Percentiles rank a stretch among this genome's conserved stretches.
These are phyloP conservation scores for Drosophila pandora DNA, from an alignment of 1,140 invertebrate genomes.

Conservation along the genomic window DNA sequence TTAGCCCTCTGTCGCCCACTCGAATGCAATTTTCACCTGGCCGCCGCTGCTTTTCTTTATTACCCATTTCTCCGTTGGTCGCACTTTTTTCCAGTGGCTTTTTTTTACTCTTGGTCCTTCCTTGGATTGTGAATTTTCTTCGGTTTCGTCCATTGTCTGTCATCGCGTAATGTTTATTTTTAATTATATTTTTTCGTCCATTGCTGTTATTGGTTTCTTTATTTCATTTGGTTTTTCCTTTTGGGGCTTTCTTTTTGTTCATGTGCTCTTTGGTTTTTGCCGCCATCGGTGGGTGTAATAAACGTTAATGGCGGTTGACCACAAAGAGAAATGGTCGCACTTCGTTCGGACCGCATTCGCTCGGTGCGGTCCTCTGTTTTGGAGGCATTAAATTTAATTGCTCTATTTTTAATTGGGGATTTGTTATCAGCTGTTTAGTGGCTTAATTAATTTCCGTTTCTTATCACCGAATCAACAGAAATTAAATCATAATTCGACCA, in stretches of 20 bases:
- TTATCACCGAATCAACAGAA: slow-evolving; percentile 29
- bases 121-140: slow-evolving; percentile 26
- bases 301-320: slow-evolving; percentile 81
- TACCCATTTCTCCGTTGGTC: slow-evolving; percentile 52
- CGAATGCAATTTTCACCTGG: slow-evolving; percentile 77
- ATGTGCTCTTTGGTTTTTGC: slow-evolving; percentile 76
- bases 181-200: slow-evolving; percentile 73
- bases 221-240: slow-evolving; percentile 22
- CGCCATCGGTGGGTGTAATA: slow-evolving; percentile 70
- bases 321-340: slow-evolving; percentile 76
- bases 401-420: slow-evolving; percentile 67
- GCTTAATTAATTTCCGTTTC: slow-evolving; percentile 69
- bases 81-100: slow-evolving; percentile 10
- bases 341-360: slow-evolving; percentile 50
- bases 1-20: not conserved
- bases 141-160: slow-evolving; percentile 50
- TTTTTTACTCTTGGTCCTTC: slow-evolving; percentile 8
- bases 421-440: slow-evolving; percentile 77
- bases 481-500: slow-evolving; percentile 29
- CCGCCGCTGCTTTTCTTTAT: slow-evolving; percentile 51
- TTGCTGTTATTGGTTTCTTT: slow-evolving; percentile 48
- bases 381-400: slow-evolving; percentile 68
- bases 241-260: slow-evolving; percentile 21
- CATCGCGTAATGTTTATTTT: slow-evolving; percentile 77
- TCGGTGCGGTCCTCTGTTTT: slow-evolving; percentile 36